A percentile compares a stretch with the other conserved stretches of the same genome.
These are phyloP conservation scores for Aporrectodea caliginosa DNA, from an alignment of 1,140 invertebrate species.

Conservation along the genomic window DNA sequence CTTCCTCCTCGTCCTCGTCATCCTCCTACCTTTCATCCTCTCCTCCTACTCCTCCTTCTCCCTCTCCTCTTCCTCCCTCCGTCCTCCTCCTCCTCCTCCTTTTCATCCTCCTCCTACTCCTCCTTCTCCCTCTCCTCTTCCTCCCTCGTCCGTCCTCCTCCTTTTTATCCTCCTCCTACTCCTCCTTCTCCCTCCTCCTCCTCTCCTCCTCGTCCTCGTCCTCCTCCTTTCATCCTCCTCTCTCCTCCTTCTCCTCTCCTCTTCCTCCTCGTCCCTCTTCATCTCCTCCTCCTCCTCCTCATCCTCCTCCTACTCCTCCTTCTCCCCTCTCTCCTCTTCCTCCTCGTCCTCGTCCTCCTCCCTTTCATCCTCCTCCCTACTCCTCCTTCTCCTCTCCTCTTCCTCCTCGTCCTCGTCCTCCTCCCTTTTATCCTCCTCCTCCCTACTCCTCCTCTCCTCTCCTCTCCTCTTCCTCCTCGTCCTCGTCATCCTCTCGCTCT, in stretches of 20 bases:
- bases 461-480: background rate
- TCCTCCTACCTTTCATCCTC: slow-evolving; percentile 15
- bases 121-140: background rate
- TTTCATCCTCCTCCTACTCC: background rate
- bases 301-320: slow-evolving; percentile 22
- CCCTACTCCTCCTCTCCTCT: background rate
- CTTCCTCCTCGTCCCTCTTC: slow-evolving; percentile 32
- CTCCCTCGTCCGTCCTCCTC: background rate
- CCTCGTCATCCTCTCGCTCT: background rate
- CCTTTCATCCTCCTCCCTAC: background rate
- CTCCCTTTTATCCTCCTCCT: no score
- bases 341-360: background rate
- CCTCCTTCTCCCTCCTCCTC: slow-evolving; percentile 6
- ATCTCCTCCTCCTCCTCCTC: slow-evolving; percentile 32
- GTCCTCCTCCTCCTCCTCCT: background rate
- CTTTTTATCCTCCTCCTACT: background rate
- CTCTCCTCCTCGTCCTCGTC: slow-evolving; percentile 29
- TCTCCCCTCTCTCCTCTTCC: background rate
- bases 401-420: background rate
- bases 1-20: background rate
- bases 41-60: background rate
- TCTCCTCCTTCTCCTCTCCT: slow-evolving; percentile 30
- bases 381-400: background rate
- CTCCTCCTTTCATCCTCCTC: slow-evolving; percentile 33
- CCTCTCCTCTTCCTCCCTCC: background rate